Evolutionary conservation across 2,888 invertebrate genomes (phyloP).

Genomic region (Malthinus flaveolus): DNA sequence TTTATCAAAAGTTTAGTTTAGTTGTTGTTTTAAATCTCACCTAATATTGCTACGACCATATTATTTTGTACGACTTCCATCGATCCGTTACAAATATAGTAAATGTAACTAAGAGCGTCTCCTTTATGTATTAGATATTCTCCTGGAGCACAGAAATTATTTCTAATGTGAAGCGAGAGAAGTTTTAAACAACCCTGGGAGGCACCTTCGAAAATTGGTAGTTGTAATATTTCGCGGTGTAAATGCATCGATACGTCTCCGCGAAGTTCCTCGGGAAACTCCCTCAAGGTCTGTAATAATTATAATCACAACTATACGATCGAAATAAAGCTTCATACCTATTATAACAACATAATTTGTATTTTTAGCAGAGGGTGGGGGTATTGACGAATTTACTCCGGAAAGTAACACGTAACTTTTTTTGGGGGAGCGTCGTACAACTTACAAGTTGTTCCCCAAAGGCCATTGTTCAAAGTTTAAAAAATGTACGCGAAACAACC

Average conservation of each 20-base stretch:
- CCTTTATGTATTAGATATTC: slow-evolving; percentile 94
- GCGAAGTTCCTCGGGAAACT: slow-evolving; percentile 93
- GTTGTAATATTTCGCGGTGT: slow-evolving; percentile 89
- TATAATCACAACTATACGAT: neutral
- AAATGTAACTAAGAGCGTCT: slow-evolving; percentile 90
- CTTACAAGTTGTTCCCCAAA: no score
- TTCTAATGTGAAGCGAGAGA: slow-evolving; percentile 87
- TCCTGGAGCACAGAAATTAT: slow-evolving; percentile 95
- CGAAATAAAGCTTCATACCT: no score
- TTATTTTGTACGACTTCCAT: slow-evolving; percentile 97
- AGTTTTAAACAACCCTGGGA: slow-evolving; percentile 94
- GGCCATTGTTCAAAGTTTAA: no score
- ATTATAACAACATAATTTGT: no score
- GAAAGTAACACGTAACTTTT: no score
- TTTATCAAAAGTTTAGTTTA: neutral
- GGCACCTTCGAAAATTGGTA: slow-evolving; percentile 93
- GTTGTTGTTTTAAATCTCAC: slow-evolving; percentile 57
- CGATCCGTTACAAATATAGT: slow-evolving; percentile 94
- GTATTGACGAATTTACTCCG: no score
- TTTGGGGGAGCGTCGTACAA: no score
- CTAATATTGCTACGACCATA: slow-evolving; percentile 96
- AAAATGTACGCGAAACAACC: no score
- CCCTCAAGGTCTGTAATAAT: slow-evolving; percentile 77
- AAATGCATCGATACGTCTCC: slow-evolving; percentile 96
- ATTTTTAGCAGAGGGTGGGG: no score